phyloP scores from a whole-genome alignment of 2,888 invertebrate genomes.

The Cryptocephalus moraei region DNA sequence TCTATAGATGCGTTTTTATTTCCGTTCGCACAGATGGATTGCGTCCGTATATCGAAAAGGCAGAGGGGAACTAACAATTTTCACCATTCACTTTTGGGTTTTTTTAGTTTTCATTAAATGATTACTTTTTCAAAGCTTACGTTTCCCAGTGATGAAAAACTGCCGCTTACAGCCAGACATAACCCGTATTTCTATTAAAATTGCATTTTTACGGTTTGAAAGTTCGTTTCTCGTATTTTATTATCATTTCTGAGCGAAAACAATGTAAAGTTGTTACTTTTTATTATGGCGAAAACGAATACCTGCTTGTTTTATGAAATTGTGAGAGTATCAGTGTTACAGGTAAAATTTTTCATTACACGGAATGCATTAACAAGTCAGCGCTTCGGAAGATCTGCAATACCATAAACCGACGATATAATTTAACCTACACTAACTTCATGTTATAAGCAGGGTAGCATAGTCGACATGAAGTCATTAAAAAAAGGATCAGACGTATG shows the following conservation, averaged over 20 bases:
- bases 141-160: slow-evolving; percentile 25
- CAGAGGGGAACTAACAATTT: slow-evolving; percentile 23
- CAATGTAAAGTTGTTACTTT: slow-evolving; percentile 33
- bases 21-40: slow-evolving; percentile 1
- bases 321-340: no score
- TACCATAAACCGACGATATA: no score
- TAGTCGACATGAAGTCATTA: no score
- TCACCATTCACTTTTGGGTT: slow-evolving; percentile 23
- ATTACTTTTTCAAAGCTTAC: slow-evolving; percentile 21
- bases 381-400: no score
- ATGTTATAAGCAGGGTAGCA: no score
- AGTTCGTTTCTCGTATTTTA: slow-evolving; percentile 31
- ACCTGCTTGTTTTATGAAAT: neutral
- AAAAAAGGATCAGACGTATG: no score
- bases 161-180: slow-evolving; percentile 22
- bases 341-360: no score
- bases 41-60: slow-evolving; percentile 11
- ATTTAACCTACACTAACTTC: no score
- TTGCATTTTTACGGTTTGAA: slow-evolving; percentile 31
- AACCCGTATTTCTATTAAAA: slow-evolving; percentile 30
- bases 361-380: no score
- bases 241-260: slow-evolving; percentile 32
- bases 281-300: slow-evolving; percentile 28
- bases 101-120: slow-evolving; percentile 29
- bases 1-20: no score